phyloP scores from a whole-genome alignment of 2,113 vertebrate species.

The Amblyopsis rosae region DNA sequence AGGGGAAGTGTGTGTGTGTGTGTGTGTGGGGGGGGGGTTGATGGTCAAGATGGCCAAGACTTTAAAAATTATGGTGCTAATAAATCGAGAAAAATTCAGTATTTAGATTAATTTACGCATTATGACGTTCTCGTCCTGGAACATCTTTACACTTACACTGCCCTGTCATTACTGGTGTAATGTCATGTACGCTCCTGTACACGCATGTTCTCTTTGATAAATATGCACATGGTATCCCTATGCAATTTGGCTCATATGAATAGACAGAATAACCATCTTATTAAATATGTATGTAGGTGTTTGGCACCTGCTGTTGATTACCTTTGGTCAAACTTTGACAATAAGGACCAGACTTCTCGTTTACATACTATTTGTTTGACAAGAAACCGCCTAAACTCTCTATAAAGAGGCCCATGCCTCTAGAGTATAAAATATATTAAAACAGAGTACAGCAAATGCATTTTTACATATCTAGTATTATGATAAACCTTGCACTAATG shows the following conservation, averaged over 20 bases:
- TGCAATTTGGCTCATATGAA: constrained; percentile 23
- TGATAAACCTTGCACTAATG: constrained; percentile 28
- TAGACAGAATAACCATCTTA: constrained; percentile 35
- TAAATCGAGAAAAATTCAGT: no score
- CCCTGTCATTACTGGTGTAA: constrained; percentile 5
- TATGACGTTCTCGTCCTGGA: no score
- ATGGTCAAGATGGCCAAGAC: no score
- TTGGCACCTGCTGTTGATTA: constrained; percentile 64
- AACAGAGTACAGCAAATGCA: constrained; percentile 41
- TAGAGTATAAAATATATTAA: constrained; percentile 6
- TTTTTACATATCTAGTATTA: constrained; percentile 30
- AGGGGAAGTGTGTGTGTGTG: no score
- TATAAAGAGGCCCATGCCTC: constrained; percentile 6
- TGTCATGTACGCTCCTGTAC: background rate
- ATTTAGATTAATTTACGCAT: no score
- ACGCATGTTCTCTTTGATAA: constrained; percentile 23
- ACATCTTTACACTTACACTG: constrained; percentile 2
- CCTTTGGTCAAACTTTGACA: constrained; percentile 53
- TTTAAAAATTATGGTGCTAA: no score
- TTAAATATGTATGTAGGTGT: constrained; percentile 54
- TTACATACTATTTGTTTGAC: background rate
- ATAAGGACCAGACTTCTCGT: constrained; percentile 16
- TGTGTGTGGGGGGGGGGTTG: no score
- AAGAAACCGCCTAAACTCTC: background rate
- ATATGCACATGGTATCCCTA: constrained; percentile 11